These are phyloP conservation scores for Tylochromis polylepis DNA, from an alignment of 2,113 vertebrate species.

Conservation along the genomic window DNA sequence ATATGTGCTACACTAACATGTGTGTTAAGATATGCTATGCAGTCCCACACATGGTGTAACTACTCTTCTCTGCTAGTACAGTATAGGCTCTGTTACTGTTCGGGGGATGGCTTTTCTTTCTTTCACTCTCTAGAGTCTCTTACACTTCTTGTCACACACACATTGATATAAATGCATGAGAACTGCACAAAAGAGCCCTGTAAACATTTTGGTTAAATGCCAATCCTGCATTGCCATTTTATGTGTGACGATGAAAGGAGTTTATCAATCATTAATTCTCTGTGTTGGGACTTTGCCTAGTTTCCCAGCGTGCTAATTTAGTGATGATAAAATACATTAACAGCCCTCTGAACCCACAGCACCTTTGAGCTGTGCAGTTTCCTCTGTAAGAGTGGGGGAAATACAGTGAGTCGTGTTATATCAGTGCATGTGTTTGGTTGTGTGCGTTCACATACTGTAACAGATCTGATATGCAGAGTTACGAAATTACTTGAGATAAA, in stretches of 20 bases:
- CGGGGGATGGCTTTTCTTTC: neutral
- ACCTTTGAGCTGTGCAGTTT: neutral
- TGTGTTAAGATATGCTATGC: neutral
- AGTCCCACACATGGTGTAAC: conserved; percentile 8
- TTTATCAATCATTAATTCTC: conserved; percentile 67
- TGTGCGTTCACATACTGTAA: neutral
- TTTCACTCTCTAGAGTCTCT: neutral
- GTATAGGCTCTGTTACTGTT: neutral
- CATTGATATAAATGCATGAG: neutral
- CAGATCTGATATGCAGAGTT: neutral
- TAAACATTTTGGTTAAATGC: neutral
- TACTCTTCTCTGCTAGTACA: neutral
- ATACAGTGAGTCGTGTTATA: neutral
- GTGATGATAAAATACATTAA: conserved; percentile 47
- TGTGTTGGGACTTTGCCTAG: conserved; percentile 27
- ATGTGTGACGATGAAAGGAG: conserved; percentile 7
- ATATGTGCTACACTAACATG: neutral
- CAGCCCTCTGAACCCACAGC: neutral
- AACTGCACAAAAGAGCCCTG: neutral
- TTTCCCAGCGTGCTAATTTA: conserved; percentile 12
- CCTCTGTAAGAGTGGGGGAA: neutral
- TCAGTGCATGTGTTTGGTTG: neutral
- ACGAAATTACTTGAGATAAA: neutral
- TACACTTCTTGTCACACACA: neutral
- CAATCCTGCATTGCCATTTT: neutral